These are phyloP conservation scores for Choloepus hoffmanni DNA, from an alignment of 2,113 vertebrate species.

Conservation along the genomic window DNA sequence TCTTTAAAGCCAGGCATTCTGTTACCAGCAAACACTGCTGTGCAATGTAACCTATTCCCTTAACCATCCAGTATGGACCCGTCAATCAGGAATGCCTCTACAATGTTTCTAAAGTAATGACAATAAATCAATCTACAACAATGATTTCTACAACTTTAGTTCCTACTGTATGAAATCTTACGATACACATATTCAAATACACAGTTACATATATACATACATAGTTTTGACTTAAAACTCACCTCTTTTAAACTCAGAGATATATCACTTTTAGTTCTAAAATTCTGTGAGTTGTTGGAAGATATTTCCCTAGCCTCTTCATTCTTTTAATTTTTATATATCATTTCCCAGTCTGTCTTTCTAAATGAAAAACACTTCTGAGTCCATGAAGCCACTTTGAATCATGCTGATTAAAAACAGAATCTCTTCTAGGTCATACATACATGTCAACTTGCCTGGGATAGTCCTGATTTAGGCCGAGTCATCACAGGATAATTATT, in stretches of 20 bases:
- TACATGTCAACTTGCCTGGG: background rate
- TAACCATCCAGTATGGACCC: background rate
- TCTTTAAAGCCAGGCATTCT: conserved; percentile 8
- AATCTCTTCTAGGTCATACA: conserved; percentile 11
- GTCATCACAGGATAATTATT: background rate
- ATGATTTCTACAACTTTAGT: background rate
- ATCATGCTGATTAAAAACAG: background rate
- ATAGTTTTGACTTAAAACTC: conserved; percentile 20
- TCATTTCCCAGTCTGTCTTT: conserved; percentile 8
- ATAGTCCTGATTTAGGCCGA: background rate
- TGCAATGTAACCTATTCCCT: background rate
- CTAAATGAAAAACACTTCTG: conserved; percentile 40
- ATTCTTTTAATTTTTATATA: conserved; percentile 16
- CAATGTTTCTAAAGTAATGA: conserved; percentile 9
- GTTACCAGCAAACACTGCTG: background rate
- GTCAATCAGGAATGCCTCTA: background rate
- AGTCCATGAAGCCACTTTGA: conserved; percentile 14
- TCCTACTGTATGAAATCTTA: background rate
- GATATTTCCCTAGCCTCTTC: background rate
- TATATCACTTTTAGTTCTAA: background rate
- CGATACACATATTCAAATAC: background rate
- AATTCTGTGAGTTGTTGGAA: background rate
- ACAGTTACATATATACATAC: background rate
- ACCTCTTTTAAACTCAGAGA: conserved; percentile 37
- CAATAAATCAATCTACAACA: background rate